Percentiles rank a stretch among this genome's conserved stretches.
Evolutionary conservation across 2,797 vertebrate genomes (phyloP).

Genomic region (Gymnothorax javanicus): DNA sequence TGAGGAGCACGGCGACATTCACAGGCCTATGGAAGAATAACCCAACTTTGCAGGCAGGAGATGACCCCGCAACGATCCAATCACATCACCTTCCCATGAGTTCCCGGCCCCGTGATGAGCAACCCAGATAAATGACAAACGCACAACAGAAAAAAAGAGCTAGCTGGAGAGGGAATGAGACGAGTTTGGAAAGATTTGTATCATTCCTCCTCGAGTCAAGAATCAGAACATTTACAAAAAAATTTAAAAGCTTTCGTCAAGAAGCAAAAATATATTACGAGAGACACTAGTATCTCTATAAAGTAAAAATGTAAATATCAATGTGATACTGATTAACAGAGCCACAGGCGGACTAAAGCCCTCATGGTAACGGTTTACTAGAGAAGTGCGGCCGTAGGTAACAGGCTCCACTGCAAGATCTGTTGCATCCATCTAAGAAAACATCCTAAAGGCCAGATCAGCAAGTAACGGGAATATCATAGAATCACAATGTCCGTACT

Average conservation of each 20-base stretch:
- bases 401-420: background rate
- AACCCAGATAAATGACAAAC: background rate
- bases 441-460: background rate
- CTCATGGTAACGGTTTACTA: background rate
- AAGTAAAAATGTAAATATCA: background rate
- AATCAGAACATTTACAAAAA: background rate
- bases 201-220: background rate
- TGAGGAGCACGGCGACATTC: background rate
- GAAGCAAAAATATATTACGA: background rate
- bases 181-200: background rate
- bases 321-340: background rate
- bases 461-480: background rate
- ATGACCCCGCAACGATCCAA: background rate
- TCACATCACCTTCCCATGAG: background rate
- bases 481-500: background rate
- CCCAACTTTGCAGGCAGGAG: too few relatives aligned
- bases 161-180: background rate
- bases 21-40: background rate
- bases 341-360: background rate
- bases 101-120: background rate
- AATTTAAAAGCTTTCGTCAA: background rate
- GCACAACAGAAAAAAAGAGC: background rate
- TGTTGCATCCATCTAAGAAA: background rate
- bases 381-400: background rate
- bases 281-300: background rate